phyloP scores from a whole-genome alignment of 2,888 invertebrate species.

The Muschampia plurimacula region DNA sequence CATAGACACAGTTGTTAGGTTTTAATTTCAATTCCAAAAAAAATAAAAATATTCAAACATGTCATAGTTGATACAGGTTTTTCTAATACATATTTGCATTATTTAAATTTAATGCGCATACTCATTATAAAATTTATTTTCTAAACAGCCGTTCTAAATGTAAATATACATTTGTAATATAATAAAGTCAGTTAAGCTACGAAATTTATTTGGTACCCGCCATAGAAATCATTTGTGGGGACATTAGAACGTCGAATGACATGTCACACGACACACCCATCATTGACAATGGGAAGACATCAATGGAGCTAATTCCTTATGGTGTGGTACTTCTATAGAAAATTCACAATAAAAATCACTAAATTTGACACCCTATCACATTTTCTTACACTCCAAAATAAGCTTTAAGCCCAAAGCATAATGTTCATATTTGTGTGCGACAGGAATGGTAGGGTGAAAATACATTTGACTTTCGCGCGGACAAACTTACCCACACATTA shows the following conservation, averaged over 20 bases:
- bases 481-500: conserved; percentile 78
- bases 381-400: background rate
- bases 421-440: background rate
- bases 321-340: conserved; percentile 68
- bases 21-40: too few species aligned
- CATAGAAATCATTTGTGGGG: conserved; percentile 46
- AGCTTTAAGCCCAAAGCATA: conserved; percentile 13
- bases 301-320: conserved; percentile 83
- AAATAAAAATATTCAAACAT: too few species aligned
- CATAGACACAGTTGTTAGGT: too few species aligned
- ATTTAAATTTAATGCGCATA: conserved; percentile 23
- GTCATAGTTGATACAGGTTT: background rate
- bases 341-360: conserved; percentile 60
- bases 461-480: conserved; percentile 68
- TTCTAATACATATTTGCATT: background rate
- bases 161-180: conserved; percentile 39
- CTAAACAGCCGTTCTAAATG: conserved; percentile 35
- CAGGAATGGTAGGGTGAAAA: conserved; percentile 51
- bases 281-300: conserved; percentile 62
- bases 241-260: conserved; percentile 51
- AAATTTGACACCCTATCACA: conserved; percentile 55
- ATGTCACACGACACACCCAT: conserved; percentile 59
- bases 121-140: conserved; percentile 27
- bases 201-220: conserved; percentile 37
- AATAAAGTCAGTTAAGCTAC: conserved; percentile 38